Conservation (phyloP, 2,888 invertebrate species). For the Arenicola marina region DNA sequence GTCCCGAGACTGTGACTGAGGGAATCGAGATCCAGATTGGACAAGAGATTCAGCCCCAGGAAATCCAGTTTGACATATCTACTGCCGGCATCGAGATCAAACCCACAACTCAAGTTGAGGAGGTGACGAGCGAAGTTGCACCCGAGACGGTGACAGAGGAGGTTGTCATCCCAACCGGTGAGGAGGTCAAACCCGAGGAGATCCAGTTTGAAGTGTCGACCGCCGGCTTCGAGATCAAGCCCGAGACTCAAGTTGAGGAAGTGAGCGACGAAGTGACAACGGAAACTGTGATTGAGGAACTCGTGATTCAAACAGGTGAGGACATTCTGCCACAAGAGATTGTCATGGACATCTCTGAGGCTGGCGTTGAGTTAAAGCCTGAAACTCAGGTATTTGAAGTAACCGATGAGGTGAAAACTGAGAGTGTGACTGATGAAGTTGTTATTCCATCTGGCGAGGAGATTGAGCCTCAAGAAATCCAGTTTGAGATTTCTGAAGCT, state of each 20-base stretch:
- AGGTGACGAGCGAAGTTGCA: not conserved
- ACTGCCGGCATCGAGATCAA: not conserved
- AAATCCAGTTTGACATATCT: constrained; percentile 20
- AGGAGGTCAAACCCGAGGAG: constrained; percentile 17
- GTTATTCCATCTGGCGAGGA: not conserved
- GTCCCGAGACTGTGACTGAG: constrained; percentile 10
- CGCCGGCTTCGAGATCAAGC: constrained; percentile 10
- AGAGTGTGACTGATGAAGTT: constrained; percentile 5
- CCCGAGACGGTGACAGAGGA: constrained; percentile 8
- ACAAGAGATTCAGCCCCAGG: constrained; percentile 13
- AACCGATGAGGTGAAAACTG: not conserved
- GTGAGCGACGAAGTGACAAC: constrained; percentile 9
- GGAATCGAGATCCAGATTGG: constrained; percentile 1
- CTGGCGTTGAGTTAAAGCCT: constrained; percentile 1
- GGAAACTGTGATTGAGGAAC: constrained; percentile 14
- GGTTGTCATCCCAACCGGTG: constrained; percentile 9
- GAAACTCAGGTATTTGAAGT: constrained; percentile 14
- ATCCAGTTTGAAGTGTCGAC: constrained; percentile 14
- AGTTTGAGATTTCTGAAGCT: not conserved
- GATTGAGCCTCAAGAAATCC: not conserved
- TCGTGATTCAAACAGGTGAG: constrained; percentile 9
- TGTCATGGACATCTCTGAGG: constrained; percentile 11
- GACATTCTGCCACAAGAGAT: constrained; percentile 15
- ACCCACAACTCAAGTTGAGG: constrained; percentile 1
- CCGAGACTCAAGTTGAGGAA: constrained; percentile 12